These are phyloP conservation scores for Poecile atricapillus DNA, from an alignment of 2,113 vertebrate genomes.

Conservation along the genomic window DNA sequence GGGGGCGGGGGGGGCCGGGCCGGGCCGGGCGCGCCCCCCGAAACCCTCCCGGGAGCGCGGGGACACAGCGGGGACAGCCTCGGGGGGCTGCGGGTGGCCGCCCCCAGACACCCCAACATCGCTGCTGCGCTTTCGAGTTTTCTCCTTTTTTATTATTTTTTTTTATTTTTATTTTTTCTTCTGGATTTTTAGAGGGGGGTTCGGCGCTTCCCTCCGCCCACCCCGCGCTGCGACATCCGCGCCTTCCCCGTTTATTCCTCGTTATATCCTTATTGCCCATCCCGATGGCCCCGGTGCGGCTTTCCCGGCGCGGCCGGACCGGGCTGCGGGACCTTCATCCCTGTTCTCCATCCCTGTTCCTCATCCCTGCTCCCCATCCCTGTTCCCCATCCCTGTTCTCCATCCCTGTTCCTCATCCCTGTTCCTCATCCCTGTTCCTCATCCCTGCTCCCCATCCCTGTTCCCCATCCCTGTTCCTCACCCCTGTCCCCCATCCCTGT, in stretches of 20 bases:
- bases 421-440: accelerated
- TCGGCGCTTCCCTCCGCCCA: not conserved
- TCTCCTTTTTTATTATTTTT: not conserved
- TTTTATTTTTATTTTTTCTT: not conserved
- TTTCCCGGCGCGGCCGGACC: too few relatives aligned
- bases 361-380: accelerated
- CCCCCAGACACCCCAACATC: accelerated
- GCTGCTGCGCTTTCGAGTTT: accelerated
- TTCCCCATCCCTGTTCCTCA: accelerated
- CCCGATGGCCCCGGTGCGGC: not conserved
- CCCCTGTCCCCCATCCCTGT: accelerated
- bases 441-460: accelerated
- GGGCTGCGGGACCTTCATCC: not conserved
- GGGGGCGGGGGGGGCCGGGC: not conserved
- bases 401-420: not conserved
- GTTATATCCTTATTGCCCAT: not conserved
- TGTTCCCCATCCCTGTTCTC: accelerated
- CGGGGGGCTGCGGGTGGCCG: not conserved
- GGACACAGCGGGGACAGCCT: not conserved
- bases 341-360: not conserved
- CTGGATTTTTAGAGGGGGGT: too few relatives aligned
- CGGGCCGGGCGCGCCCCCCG: too few relatives aligned
- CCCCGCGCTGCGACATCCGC: not conserved
- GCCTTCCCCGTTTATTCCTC: not conserved
- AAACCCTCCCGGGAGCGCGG: not conserved